Percentiles rank a stretch among this genome's conserved stretches.
phyloP scores from a whole-genome alignment of 1,140 invertebrate species.

The Polypedilum pembai region DNA sequence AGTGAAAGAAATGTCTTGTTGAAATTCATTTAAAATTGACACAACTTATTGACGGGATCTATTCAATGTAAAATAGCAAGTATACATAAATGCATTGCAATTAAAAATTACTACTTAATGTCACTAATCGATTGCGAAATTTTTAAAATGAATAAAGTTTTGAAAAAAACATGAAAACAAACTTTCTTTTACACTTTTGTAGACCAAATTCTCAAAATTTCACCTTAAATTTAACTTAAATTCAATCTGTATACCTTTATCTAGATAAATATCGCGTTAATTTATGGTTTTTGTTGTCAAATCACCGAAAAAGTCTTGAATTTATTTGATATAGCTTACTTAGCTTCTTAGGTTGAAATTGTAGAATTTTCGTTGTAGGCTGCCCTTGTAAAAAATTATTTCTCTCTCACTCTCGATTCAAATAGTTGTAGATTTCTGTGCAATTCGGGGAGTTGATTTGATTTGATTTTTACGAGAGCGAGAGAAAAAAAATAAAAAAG shows the following conservation, averaged over 20 bases:
- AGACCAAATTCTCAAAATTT: no score
- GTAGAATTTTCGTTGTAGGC: no score
- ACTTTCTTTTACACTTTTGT: background rate
- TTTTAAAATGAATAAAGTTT: background rate
- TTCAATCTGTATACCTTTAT: no score
- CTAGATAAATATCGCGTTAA: no score
- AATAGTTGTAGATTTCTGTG: no score
- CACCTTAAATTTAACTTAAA: no score
- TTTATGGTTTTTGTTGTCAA: no score
- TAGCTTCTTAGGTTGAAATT: no score
- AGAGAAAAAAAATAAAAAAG: background rate
- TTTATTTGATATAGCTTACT: no score
- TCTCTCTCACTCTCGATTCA: no score
- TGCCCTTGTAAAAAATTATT: no score
- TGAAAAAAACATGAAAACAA: background rate
- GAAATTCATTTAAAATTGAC: background rate
- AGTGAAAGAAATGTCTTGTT: constrained; percentile 3
- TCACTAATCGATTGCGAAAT: background rate
- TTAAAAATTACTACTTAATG: background rate
- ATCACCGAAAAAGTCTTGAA: no score
- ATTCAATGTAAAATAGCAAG: background rate
- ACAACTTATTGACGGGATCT: background rate
- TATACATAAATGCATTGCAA: background rate
- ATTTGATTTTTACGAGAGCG: background rate
- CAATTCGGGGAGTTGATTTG: constrained; percentile 1